These are phyloP conservation scores for Mizuhopecten yessoensis DNA, from an alignment of 1,140 invertebrate genomes.

Conservation along the genomic window DNA sequence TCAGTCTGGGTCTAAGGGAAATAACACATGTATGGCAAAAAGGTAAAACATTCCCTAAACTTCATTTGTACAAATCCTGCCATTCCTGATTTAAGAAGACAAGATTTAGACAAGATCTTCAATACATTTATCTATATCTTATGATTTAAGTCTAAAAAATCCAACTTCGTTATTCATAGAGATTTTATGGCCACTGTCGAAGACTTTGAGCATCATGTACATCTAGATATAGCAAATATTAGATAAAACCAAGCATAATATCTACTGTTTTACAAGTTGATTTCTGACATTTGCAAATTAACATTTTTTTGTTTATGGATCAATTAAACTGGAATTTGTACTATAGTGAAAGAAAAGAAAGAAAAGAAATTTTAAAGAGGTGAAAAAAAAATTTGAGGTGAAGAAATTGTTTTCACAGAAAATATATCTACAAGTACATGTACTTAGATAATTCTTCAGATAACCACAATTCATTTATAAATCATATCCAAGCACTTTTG, in stretches of 20 bases:
- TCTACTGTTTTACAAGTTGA: not conserved
- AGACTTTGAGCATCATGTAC: not conserved
- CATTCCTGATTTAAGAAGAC: slow-evolving; percentile 32
- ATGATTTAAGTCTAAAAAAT: not conserved
- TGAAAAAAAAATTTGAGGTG: too few species aligned
- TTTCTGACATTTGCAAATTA: too few species aligned
- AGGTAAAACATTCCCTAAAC: not conserved
- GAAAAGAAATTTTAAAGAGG: too few species aligned
- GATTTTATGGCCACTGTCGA: not conserved
- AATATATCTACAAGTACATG: too few species aligned
- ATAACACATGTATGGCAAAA: not conserved
- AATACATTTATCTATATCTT: not conserved
- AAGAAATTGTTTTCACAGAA: too few species aligned
- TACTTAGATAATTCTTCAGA: too few species aligned
- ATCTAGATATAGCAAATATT: not conserved
- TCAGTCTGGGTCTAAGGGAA: not conserved
- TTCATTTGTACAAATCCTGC: not conserved
- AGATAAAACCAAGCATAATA: not conserved
- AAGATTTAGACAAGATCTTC: slow-evolving; percentile 20
- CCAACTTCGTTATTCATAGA: not conserved
- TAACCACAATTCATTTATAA: too few species aligned
- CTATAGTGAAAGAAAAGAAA: too few species aligned
- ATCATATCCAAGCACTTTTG: too few species aligned
- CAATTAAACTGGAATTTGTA: too few species aligned
- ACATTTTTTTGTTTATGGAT: too few species aligned